phyloP scores from a whole-genome alignment of 2,113 vertebrate species.

The Circaetus gallicus region DNA sequence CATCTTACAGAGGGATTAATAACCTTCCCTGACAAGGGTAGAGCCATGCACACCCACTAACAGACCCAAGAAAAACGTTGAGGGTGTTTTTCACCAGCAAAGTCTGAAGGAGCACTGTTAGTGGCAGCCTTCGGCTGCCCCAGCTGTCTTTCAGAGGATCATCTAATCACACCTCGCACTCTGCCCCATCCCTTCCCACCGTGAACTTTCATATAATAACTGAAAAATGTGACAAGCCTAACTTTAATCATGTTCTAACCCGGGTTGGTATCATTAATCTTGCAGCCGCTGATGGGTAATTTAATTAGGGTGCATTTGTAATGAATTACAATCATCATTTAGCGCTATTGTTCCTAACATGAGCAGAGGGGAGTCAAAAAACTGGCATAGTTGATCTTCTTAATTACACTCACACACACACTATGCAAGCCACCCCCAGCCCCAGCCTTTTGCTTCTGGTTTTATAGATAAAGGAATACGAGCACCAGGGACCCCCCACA shows the following conservation, averaged over 20 bases:
- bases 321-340: constrained; percentile 76
- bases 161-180: background rate
- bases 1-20: background rate
- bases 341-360: constrained; percentile 37
- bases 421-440: background rate
- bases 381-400: constrained; percentile 7
- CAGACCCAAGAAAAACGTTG: background rate
- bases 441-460: background rate
- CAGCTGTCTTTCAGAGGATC: background rate
- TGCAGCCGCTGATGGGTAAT: constrained; percentile 64
- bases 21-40: background rate
- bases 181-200: background rate
- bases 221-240: constrained; percentile 35
- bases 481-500: background rate
- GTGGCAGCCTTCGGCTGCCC: background rate
- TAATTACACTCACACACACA: background rate
- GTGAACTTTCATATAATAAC: background rate
- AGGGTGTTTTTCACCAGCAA: background rate
- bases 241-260: constrained; percentile 58
- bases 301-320: constrained; percentile 74
- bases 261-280: constrained; percentile 67
- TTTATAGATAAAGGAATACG: background rate
- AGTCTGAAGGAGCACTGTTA: background rate
- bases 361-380: constrained; percentile 48
- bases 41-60: background rate